Percentiles rank a stretch among this genome's conserved stretches.
These are phyloP conservation scores for Sorex araneus DNA, from an alignment of 2,113 vertebrate species.

Conservation along the genomic window DNA sequence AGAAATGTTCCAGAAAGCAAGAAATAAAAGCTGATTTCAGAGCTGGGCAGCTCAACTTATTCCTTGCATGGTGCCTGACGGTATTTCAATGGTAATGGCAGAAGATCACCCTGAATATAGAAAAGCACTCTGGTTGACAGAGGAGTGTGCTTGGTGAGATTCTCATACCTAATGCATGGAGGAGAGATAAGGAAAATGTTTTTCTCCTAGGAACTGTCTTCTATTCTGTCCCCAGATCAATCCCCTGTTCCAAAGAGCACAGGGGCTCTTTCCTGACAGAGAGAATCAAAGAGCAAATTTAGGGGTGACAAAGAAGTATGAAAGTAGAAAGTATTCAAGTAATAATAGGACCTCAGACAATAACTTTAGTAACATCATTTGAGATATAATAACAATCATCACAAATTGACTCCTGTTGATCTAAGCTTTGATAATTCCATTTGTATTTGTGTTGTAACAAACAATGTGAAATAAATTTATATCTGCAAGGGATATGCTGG, in stretches of 20 bases:
- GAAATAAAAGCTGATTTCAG: slow-evolving; percentile 42
- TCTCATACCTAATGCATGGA: not conserved
- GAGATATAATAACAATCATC: no score
- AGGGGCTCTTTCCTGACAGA: slow-evolving; percentile 5
- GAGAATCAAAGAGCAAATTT: slow-evolving; percentile 37
- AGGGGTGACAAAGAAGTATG: not conserved
- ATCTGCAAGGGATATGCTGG: no score
- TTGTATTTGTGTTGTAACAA: no score
- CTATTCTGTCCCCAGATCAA: not conserved
- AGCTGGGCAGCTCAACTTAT: slow-evolving; percentile 12
- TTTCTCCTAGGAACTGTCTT: not conserved
- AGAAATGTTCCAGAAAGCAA: slow-evolving; percentile 54
- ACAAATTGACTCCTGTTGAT: no score
- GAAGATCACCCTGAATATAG: slow-evolving; percentile 36
- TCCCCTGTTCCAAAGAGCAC: slow-evolving; percentile 42
- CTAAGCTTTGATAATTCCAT: no score
- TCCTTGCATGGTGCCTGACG: slow-evolving; percentile 17
- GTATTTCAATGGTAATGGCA: not conserved
- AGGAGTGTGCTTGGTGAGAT: slow-evolving; percentile 18
- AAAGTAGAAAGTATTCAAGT: no score
- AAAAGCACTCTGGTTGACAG: slow-evolving; percentile 50
- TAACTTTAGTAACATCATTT: no score
- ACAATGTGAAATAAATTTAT: no score
- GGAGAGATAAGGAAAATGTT: slow-evolving; percentile 47
- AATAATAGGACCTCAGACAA: no score